Conservation (phyloP, 2,797 vertebrate species). For the Siniperca scherzeri region DNA sequence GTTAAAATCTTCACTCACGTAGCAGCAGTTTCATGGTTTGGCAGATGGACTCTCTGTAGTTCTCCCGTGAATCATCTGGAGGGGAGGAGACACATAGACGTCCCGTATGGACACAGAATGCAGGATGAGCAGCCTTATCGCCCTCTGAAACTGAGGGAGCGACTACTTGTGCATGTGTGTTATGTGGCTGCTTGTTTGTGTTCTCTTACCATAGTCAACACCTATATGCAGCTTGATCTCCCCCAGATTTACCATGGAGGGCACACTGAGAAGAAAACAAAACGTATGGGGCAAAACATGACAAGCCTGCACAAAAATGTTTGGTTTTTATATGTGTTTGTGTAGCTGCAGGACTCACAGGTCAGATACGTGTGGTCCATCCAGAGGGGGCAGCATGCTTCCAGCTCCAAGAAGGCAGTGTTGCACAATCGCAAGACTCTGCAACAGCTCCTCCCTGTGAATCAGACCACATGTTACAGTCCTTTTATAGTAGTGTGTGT, state of each 20-base stretch:
- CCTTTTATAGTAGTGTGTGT: neutral
- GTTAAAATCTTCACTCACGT: slow-evolving; percentile 88
- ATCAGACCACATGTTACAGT: slow-evolving; percentile 52
- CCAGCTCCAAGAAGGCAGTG: slow-evolving; percentile 97
- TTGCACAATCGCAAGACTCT: slow-evolving; percentile 94
- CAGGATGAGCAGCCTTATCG: slow-evolving; percentile 62
- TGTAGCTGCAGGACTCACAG: slow-evolving; percentile 88
- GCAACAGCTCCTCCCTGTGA: slow-evolving; percentile 95
- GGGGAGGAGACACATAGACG: slow-evolving; percentile 65
- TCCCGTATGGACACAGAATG: slow-evolving; percentile 61
- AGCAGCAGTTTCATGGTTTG: slow-evolving; percentile 93
- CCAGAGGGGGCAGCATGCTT: slow-evolving; percentile 92
- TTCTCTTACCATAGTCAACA: slow-evolving; percentile 90
- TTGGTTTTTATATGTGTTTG: slow-evolving; percentile 17
- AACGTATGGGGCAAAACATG: slow-evolving; percentile 23
- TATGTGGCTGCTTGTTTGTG: neutral
- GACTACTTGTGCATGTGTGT: slow-evolving; percentile 20
- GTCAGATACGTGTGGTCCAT: slow-evolving; percentile 90
- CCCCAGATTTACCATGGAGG: slow-evolving; percentile 92
- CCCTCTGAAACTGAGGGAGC: slow-evolving; percentile 14
- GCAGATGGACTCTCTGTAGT: slow-evolving; percentile 94
- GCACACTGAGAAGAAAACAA: slow-evolving; percentile 84
- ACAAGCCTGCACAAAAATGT: slow-evolving; percentile 9
- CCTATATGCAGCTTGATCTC: slow-evolving; percentile 93
- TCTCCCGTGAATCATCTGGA: slow-evolving; percentile 92